Base-by-base conservation (phyloP, 2,888 invertebrate genomes). In the Thereva unica region DNA sequence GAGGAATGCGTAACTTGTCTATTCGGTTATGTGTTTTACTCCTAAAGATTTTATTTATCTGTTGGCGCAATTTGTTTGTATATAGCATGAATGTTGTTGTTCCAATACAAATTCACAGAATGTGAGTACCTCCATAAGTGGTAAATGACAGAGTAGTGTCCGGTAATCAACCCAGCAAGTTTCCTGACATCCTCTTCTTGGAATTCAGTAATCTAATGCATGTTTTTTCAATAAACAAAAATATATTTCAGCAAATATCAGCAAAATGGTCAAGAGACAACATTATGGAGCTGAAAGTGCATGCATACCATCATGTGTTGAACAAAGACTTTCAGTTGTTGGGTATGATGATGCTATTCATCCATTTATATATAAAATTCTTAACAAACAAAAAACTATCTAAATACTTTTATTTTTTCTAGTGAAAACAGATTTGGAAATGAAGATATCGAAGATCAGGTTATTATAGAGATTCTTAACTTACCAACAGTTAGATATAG, bases 261-360 rank as follows among this genome's bases (percentile, higher is more conserved):
- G 63, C 23, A 40, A 42, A 6, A 63, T 35, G 45, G 55, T 63
- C 4, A 68, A 66, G 42, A 3, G 57, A 12, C 4, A 63, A n/a
- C 69, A 67, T 34, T 68, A 66, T 38, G 45, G 38, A 9, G 12
- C 42, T 6, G 55, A 23, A n/a, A 56, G 59, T 7, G 4, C 54
- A 42, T 70, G 70, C 34, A n/a, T 69, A n/a, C 67, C 68, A 7
- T 69, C 70, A 0, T 71, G 71, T 41, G 47, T 64, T 5, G 67
- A 68, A 56, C 64, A 64, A 47, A 37, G 45, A 23, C 37, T 64
- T 6, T 37, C 35, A 38, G 4, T 8, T 8, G n/a, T 64, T 10
- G 64, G 64, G 64, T 64, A 64, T 47, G 61, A 45, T 9, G n/a
- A 8, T 52, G n/a, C n/a, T n/a, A n/a, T n/a, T n/a, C 34, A 8